Percentiles rank a stretch among this genome's conserved stretches.
Conservation (phyloP, 1,140 invertebrate species). For the Rhyacophila brunnea region DNA sequence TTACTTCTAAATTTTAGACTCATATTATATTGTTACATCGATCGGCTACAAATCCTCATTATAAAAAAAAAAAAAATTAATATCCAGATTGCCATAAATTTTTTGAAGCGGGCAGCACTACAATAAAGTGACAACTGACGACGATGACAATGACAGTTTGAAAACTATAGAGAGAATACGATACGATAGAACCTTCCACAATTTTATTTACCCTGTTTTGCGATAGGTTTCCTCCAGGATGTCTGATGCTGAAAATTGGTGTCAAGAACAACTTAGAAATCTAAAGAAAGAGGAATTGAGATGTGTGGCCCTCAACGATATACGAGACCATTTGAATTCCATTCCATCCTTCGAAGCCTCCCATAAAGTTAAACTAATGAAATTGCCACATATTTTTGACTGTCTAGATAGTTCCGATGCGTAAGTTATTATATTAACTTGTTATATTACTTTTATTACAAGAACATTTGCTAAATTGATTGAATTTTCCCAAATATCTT, state of each 20-base stretch:
- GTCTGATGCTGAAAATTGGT: slow-evolving; percentile 46
- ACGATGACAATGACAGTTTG: no score
- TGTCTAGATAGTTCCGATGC: slow-evolving; percentile 43
- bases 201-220: no score
- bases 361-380: slow-evolving; percentile 14
- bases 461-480: neutral
- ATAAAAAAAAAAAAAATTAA: no score
- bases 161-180: no score
- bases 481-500: neutral
- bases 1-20: no score
- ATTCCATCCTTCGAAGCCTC: slow-evolving; percentile 40
- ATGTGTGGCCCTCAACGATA: slow-evolving; percentile 45
- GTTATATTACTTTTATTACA: neutral
- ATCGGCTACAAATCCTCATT: no score
- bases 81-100: no score
- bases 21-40: no score
- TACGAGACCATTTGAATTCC: slow-evolving; percentile 43
- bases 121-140: no score
- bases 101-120: no score
- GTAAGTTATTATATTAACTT: slow-evolving; percentile 36
- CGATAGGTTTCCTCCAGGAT: slow-evolving; percentile 23
- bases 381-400: slow-evolving; percentile 39
- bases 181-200: no score
- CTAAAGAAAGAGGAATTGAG: slow-evolving; percentile 42
- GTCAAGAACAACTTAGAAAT: slow-evolving; percentile 41